Evolutionary conservation across 2,113 vertebrate genomes (phyloP).

Genomic region (Eudyptes chrysolophus): DNA sequence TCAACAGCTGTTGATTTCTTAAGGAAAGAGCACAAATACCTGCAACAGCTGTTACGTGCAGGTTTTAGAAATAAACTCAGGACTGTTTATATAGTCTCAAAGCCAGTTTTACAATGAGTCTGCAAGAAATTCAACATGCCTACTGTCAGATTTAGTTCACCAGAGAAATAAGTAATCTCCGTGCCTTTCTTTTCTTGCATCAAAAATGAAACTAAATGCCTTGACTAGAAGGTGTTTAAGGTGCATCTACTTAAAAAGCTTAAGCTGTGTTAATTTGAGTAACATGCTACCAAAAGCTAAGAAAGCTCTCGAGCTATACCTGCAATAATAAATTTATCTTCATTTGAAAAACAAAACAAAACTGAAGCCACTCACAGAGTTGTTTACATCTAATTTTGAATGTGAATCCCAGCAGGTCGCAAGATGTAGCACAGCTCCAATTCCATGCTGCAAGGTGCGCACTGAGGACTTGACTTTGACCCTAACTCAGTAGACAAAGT

Average conservation of each 20-base stretch:
- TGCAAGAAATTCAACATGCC: neutral
- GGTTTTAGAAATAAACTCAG: neutral
- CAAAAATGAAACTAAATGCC: neutral
- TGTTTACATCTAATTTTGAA: neutral
- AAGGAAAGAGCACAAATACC: neutral
- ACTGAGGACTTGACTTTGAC: neutral
- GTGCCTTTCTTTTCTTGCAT: neutral
- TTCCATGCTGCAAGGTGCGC: neutral
- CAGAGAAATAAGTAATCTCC: neutral
- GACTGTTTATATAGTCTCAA: neutral
- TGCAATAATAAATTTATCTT: neutral
- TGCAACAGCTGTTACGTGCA: neutral
- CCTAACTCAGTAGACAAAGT: neutral
- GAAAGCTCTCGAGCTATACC: neutral
- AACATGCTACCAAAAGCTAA: neutral
- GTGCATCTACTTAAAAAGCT: slow-evolving; percentile 15
- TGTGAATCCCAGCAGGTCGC: neutral
- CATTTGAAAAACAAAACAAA: neutral
- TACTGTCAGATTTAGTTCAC: neutral
- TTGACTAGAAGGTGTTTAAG: neutral
- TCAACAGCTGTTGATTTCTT: neutral
- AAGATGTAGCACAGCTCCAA: neutral
- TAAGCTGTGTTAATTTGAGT: slow-evolving; percentile 25
- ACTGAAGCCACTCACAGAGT: neutral
- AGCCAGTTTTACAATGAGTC: neutral